phyloP scores from a whole-genome alignment of 2,888 invertebrate species.

The Hesperia comma region DNA sequence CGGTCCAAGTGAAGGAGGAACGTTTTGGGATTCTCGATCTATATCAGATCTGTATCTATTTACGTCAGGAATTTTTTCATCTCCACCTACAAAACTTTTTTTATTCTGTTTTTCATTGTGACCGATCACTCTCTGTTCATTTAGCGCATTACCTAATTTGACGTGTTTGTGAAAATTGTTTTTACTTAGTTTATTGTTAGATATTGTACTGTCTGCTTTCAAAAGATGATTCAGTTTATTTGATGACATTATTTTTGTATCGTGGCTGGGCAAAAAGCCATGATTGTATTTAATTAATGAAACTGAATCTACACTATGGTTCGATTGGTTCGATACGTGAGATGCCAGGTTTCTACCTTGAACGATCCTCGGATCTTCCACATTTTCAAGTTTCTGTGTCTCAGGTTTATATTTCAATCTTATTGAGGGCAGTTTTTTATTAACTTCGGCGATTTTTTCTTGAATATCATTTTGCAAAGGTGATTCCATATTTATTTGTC shows the following conservation, averaged over 20 bases:
- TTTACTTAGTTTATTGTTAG: constrained; percentile 39
- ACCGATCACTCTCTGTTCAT: constrained; percentile 65
- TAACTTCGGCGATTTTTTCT: constrained; percentile 49
- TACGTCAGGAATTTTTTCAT: constrained; percentile 69
- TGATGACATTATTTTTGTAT: constrained; percentile 36
- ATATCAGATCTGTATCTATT: constrained; percentile 65
- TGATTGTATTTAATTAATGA: constrained; percentile 70
- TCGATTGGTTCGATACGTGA: constrained; percentile 62
- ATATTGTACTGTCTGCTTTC: constrained; percentile 40
- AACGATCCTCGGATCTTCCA: constrained; percentile 52
- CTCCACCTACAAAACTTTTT: constrained; percentile 67
- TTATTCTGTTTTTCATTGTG: constrained; percentile 58
- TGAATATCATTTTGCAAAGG: constrained; percentile 44
- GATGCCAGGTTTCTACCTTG: constrained; percentile 61
- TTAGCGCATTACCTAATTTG: constrained; percentile 73
- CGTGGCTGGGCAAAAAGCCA: constrained; percentile 59
- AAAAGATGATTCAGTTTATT: constrained; percentile 39
- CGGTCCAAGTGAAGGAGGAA: constrained; percentile 60
- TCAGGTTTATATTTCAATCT: constrained; percentile 62
- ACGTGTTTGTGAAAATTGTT: constrained; percentile 64
- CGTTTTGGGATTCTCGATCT: constrained; percentile 50
- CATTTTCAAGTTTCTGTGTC: constrained; percentile 50
- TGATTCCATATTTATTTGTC: constrained; percentile 57
- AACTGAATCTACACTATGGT: constrained; percentile 53
- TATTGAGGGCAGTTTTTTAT: constrained; percentile 56